Evolutionary conservation across 2,113 vertebrate species (phyloP), one percentile per base, ranked within the genome.

Genomic region (Myrmophylax atrothorax): DNA sequence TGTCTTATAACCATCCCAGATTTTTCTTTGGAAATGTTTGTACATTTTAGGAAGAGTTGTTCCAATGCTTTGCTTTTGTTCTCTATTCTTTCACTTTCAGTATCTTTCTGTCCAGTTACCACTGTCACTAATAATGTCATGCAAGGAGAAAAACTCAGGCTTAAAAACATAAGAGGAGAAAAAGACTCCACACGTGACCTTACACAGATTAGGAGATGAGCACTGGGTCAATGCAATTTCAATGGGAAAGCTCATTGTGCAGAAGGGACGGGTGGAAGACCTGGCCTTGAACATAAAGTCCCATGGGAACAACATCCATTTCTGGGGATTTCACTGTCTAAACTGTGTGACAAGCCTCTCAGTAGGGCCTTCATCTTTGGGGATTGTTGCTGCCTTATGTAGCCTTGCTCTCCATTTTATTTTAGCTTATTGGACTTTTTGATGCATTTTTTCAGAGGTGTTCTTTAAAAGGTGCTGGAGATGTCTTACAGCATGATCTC

Each of bases 181-280:
- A 18, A 68, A 38, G 28, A 19, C 20, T 53, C 12, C 1, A 1
- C 0, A 1, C 0, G 3, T 19, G 16, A 53, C 13, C 11, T 60
- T 72, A 31, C 6, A 10, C 0, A 0, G 22, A 72, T 7, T n/a
- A 28, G 62, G 18, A 68, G 10, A 42, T 19, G 26, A 42, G 7
- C 23, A 29, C 33, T 8, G n/a, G 6, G 58, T 44, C 12, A 40
- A 6, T 3, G 7, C 2, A 44, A 19, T 74, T 85, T 58, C 40
- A 31, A 3, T 63, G 62, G 24, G 28, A 69, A 79, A 53, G 1
- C 8, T 79, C 53, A 18, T 20, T 35, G 37, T n/a, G n/a, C 24
- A 60, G n/a, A 59, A 64, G 5, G 17, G 42, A 64, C 58, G 14
- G 7, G 12, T 56, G 18, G 23, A 83, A 73, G 19, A 38, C 31